Percentiles rank a stretch among this genome's conserved stretches.
These are phyloP conservation scores for Astreopora myriophthalma DNA, from an alignment of 64 coral and sea anemone species.

Conservation along the genomic window DNA sequence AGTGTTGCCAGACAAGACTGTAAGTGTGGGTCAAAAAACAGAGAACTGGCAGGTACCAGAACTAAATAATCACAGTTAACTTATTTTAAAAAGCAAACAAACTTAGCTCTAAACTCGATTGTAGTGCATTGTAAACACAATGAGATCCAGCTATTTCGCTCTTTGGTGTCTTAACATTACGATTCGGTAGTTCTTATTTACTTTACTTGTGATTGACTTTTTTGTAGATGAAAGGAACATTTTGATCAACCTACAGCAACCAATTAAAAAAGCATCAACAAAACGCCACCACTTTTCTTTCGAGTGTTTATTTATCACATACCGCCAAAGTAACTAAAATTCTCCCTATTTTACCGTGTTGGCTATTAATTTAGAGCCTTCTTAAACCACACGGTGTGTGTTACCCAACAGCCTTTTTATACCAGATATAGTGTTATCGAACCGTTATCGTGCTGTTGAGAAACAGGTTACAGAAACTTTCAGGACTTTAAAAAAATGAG, in stretches of 20 bases:
- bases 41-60: neutral
- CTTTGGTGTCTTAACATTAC: neutral
- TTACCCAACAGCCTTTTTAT: neutral
- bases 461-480: neutral
- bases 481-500: neutral
- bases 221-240: neutral
- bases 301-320: neutral
- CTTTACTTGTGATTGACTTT: neutral
- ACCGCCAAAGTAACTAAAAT: conserved; percentile 22
- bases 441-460: neutral
- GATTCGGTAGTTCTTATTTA: neutral
- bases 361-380: neutral
- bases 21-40: neutral
- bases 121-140: neutral
- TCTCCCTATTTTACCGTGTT: neutral
- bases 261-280: neutral
- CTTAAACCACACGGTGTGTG: neutral
- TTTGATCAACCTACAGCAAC: neutral
- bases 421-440: neutral
- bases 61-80: conserved; percentile 2
- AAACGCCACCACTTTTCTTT: neutral
- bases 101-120: neutral
- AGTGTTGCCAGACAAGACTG: neutral
- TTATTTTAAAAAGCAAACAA: conserved; percentile 16
- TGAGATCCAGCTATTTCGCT: neutral